Conservation (phyloP, 2,888 invertebrate species). For the Drosophila eohydei region DNA sequence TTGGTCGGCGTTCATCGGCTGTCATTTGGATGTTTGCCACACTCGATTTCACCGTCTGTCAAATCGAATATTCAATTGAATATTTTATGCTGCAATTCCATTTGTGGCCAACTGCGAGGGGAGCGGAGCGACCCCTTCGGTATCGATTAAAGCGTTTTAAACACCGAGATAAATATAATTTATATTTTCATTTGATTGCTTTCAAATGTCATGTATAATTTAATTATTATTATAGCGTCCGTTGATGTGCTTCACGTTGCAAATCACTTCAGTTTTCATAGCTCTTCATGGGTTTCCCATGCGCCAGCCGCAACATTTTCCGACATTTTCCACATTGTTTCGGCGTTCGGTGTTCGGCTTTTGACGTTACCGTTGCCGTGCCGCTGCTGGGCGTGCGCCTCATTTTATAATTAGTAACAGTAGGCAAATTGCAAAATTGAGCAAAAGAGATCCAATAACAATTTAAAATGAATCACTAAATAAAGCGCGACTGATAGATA, state of each 20-base stretch:
- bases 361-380: not conserved
- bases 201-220: constrained; percentile 61
- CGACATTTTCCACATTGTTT: constrained; percentile 36
- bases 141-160: constrained; percentile 16
- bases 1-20: constrained; percentile 17
- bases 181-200: constrained; percentile 64
- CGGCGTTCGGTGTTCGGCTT: not conserved
- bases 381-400: constrained; percentile 24
- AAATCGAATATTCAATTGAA: constrained; percentile 40
- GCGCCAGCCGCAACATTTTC: constrained; percentile 4
- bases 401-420: constrained; percentile 58
- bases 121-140: not conserved
- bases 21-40: constrained; percentile 16
- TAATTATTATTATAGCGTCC: constrained; percentile 50
- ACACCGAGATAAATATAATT: constrained; percentile 30
- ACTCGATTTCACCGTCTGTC: constrained; percentile 36
- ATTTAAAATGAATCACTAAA: too few relatives aligned
- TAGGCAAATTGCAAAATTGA: constrained; percentile 25
- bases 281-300: not conserved
- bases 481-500: not conserved
- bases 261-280: constrained; percentile 7
- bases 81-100: constrained; percentile 40
- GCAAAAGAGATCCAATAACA: not conserved
- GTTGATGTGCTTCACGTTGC: constrained; percentile 16
- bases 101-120: constrained; percentile 17